A percentile compares a stretch with the other conserved stretches of the same genome.
Evolutionary conservation across 2,113 vertebrate genomes (phyloP).

Genomic region (Tachysurus fulvidraco): DNA sequence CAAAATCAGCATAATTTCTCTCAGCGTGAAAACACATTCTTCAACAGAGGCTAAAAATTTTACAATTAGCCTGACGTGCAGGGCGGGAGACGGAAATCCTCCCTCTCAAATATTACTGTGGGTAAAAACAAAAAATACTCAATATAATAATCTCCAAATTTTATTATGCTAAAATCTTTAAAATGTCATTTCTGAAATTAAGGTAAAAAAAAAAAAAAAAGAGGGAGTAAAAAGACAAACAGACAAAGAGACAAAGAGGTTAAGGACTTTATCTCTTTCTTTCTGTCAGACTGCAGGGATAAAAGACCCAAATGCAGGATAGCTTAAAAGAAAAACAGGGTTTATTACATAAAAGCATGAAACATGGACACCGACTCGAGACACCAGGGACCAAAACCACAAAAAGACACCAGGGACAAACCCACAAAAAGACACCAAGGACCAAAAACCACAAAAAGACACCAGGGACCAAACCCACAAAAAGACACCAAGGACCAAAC

Average conservation of each 20-base stretch:
- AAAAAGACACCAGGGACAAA: too few species aligned
- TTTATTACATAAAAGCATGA: too few species aligned
- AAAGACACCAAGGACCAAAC: too few species aligned
- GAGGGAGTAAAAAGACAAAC: neutral
- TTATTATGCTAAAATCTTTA: neutral
- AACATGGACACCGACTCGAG: too few species aligned
- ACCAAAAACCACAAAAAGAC: too few species aligned
- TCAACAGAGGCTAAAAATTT: slow-evolving; percentile 40
- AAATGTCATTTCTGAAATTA: neutral
- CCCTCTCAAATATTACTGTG: neutral
- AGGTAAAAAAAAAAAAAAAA: neutral
- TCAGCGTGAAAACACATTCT: slow-evolving; percentile 47
- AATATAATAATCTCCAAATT: neutral
- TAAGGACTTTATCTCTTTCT: neutral
- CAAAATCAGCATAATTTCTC: slow-evolving; percentile 66
- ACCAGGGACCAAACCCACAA: too few species aligned
- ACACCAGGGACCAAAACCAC: too few species aligned
- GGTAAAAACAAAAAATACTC: too few species aligned
- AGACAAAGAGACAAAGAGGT: neutral
- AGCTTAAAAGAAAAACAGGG: too few species aligned
- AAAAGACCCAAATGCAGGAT: too few species aligned
- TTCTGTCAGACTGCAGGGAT: too few species aligned
- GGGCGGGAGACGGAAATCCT: neutral
- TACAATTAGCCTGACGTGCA: slow-evolving; percentile 34
- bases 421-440: too few species aligned